Conservation (phyloP, 2,113 vertebrate genomes). For the Conger conger region DNA sequence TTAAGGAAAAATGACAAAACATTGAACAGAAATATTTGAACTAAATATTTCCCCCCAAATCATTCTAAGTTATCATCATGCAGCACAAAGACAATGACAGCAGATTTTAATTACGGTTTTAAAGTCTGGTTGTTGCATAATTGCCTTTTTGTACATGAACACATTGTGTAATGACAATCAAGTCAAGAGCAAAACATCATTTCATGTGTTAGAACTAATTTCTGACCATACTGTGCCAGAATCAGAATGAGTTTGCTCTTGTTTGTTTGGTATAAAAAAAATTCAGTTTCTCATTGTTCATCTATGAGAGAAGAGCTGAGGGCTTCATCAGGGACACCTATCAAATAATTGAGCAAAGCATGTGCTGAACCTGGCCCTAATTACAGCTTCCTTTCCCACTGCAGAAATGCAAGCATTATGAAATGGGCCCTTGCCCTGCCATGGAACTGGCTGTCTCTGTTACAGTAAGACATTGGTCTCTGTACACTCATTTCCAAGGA, state of each 20-base stretch:
- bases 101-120: background rate
- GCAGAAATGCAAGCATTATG: background rate
- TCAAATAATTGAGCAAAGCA: background rate
- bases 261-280: background rate
- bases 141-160: background rate
- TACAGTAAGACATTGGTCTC: slow-evolving; percentile 9
- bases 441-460: background rate
- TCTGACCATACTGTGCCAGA: background rate
- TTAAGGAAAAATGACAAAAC: slow-evolving; percentile 10
- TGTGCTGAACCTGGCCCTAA: background rate
- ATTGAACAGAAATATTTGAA: slow-evolving; percentile 11
- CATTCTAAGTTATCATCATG: background rate
- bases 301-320: background rate
- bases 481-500: background rate
- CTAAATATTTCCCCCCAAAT: background rate
- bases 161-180: background rate
- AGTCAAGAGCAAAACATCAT: background rate
- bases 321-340: background rate
- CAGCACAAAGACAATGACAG: background rate
- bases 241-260: background rate
- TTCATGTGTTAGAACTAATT: background rate
- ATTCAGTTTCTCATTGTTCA: background rate
- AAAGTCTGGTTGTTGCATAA: background rate
- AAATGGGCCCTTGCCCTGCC: background rate
- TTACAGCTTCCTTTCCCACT: background rate